phyloP scores from a whole-genome alignment of 2,113 vertebrate genomes.

The Ceyx margarethae region DNA sequence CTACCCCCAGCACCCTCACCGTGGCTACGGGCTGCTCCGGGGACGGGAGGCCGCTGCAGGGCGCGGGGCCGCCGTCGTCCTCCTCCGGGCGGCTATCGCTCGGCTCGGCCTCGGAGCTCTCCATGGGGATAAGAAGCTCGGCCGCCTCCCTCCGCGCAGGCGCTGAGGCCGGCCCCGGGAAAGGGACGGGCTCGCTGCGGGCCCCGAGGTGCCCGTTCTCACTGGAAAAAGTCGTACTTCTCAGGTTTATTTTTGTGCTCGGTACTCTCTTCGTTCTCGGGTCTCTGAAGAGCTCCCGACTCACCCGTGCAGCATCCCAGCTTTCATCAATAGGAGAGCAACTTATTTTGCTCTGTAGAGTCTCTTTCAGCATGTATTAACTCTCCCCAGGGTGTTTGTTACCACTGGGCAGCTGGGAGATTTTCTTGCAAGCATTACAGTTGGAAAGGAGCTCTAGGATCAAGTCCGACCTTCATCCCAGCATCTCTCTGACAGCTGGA shows the following conservation, averaged over 20 bases:
- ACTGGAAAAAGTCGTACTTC: not conserved
- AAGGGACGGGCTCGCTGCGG: not conserved
- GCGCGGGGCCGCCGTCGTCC: slow-evolving; percentile 28
- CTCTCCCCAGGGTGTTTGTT: not conserved
- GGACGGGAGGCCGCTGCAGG: not conserved
- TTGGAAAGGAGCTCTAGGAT: too few relatives aligned
- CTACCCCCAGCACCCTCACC: not conserved
- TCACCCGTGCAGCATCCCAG: rapidly evolving
- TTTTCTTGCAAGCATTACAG: too few relatives aligned
- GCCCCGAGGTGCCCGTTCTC: not conserved
- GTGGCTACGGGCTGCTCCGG: not conserved
- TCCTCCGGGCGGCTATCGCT: slow-evolving; percentile 39
- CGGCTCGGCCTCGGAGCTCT: slow-evolving; percentile 13
- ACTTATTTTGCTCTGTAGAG: not conserved
- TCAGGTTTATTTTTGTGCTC: not conserved
- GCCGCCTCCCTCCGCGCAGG: slow-evolving; percentile 47
- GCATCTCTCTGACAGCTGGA: too few relatives aligned
- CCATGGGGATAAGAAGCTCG: slow-evolving; percentile 9
- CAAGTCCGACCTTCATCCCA: too few relatives aligned
- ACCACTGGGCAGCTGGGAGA: not conserved
- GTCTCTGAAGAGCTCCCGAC: not conserved
- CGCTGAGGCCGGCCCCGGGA: slow-evolving; percentile 17
- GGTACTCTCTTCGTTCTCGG: not conserved
- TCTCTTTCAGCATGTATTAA: not conserved
- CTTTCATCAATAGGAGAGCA: not conserved